Conservation (phyloP, 2,113 vertebrate genomes). For the Lutjanus erythropterus region DNA sequence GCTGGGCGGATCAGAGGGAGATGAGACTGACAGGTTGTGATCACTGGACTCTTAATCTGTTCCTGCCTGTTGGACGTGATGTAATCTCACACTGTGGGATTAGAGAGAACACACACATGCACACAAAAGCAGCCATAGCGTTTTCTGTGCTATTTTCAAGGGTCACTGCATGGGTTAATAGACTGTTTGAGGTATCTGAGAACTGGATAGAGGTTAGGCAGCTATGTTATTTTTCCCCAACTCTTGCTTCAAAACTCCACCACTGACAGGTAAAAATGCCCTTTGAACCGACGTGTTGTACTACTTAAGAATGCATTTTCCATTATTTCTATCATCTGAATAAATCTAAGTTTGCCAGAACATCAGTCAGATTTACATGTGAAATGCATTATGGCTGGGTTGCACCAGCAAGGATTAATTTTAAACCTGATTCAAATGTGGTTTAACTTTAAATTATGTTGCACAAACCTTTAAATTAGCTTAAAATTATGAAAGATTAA, state of each 20-base stretch:
- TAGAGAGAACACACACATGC: constrained; percentile 52
- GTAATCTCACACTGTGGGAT: constrained; percentile 76
- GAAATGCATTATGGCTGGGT: neutral
- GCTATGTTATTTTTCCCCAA: constrained; percentile 56
- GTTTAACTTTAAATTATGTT: no score
- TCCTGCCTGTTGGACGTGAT: constrained; percentile 70
- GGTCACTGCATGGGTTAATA: constrained; percentile 79
- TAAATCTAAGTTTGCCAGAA: neutral
- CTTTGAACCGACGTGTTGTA: constrained; percentile 44
- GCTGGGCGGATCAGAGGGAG: constrained; percentile 47
- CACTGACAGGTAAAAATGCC: constrained; percentile 37
- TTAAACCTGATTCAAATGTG: no score
- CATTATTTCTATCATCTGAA: constrained; percentile 8
- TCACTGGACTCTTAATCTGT: constrained; percentile 79
- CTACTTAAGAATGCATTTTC: constrained; percentile 15
- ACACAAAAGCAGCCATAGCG: constrained; percentile 23
- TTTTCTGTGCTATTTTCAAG: constrained; percentile 58
- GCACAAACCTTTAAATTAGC: no score
- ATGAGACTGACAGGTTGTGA: constrained; percentile 70
- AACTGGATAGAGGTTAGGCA: constrained; percentile 62
- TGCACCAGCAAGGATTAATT: no score
- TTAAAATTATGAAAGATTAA: no score
- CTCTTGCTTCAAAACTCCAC: constrained; percentile 45
- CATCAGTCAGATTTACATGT: neutral
- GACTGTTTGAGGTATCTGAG: constrained; percentile 71